Evolutionary conservation across 2,113 vertebrate genomes (phyloP).

Genomic region (Pseudonaja textilis): DNA sequence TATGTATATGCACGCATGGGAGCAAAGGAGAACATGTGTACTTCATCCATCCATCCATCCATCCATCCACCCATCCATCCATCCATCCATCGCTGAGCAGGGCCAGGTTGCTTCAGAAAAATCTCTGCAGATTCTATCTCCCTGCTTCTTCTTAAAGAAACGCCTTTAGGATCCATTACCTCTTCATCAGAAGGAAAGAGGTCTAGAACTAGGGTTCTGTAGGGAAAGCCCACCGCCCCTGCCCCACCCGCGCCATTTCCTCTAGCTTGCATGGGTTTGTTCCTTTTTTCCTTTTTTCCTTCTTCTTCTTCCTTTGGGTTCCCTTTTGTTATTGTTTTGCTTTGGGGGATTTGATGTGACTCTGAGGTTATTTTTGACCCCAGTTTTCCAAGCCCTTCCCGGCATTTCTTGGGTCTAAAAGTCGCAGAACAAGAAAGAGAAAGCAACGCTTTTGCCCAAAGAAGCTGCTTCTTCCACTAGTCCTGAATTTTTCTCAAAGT

Average conservation of each 20-base stretch:
- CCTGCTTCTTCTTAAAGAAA: background rate
- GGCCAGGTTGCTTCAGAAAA: too few relatives aligned
- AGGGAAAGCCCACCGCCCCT: background rate
- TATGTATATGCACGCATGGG: background rate
- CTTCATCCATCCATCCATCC: too few relatives aligned
- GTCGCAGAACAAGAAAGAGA: background rate
- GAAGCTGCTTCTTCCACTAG: background rate
- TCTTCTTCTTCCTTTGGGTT: background rate
- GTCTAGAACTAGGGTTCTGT: background rate
- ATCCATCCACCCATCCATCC: too few relatives aligned
- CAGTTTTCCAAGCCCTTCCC: background rate
- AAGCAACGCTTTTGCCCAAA: too few relatives aligned
- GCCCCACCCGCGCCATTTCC: background rate
- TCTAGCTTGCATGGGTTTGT: background rate
- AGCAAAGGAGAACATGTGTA: background rate
- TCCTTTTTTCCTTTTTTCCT: too few relatives aligned
- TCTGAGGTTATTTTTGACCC: background rate
- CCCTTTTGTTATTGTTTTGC: background rate
- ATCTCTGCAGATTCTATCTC: too few relatives aligned
- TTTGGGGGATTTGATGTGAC: background rate
- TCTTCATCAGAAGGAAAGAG: background rate
- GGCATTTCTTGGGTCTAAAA: background rate
- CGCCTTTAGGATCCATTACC: background rate
- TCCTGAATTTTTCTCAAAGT: background rate
- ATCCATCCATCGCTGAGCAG: too few relatives aligned